phyloP scores from a whole-genome alignment of 2,797 vertebrate genomes.

The Amblyopsis hoosieri region DNA sequence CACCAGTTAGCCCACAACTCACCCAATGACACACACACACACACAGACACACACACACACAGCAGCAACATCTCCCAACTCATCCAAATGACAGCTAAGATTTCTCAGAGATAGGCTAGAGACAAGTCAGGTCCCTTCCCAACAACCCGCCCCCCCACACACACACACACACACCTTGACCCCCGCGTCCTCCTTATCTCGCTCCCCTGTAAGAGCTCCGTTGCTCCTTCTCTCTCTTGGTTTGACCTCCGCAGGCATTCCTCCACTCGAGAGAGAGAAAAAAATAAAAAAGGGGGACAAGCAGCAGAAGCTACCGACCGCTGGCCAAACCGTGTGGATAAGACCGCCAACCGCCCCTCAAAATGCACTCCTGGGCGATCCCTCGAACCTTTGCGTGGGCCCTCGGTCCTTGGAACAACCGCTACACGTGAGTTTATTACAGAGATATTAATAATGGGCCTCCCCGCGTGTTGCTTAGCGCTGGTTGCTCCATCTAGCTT shows the following conservation, averaged over 20 bases:
- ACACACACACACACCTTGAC: not conserved
- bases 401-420: slow-evolving; percentile 9
- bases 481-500: slow-evolving; percentile 83
- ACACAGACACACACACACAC: not conserved
- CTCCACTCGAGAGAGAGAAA: slow-evolving; percentile 26
- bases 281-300: no score
- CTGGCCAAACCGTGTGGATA: no score
- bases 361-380: slow-evolving; percentile 3
- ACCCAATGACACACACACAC: slow-evolving; percentile 1
- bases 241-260: slow-evolving; percentile 69
- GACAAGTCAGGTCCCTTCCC: slow-evolving; percentile 33
- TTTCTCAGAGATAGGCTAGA: slow-evolving; percentile 42
- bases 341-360: no score
- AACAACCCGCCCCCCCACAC: slow-evolving; percentile 23
- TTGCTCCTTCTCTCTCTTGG: slow-evolving; percentile 33
- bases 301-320: no score
- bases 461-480: slow-evolving; percentile 80
- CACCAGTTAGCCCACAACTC: slow-evolving; percentile 16
- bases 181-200: slow-evolving; percentile 33
- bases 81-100: slow-evolving; percentile 5
- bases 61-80: not conserved
- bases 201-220: slow-evolving; percentile 40
- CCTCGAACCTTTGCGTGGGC: slow-evolving; percentile 6
- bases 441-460: slow-evolving; percentile 63
- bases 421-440: slow-evolving; percentile 13